Evolutionary conservation across 2,888 invertebrate genomes (phyloP).

Genomic region (Temnothorax unifasciatus): DNA sequence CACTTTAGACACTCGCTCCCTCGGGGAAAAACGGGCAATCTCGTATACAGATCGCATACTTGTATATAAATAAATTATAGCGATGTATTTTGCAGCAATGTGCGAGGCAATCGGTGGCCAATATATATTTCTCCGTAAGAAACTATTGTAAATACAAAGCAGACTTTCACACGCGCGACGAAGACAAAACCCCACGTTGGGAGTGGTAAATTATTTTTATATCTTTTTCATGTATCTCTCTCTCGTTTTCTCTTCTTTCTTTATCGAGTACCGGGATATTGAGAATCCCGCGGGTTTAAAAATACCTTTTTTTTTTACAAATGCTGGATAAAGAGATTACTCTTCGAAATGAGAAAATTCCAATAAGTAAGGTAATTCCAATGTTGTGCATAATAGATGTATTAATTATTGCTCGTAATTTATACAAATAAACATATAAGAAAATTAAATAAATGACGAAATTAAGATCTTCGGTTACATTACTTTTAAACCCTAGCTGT

Average conservation of each 20-base stretch:
- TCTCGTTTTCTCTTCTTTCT: constrained; percentile 36
- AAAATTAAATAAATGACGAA: constrained; percentile 59
- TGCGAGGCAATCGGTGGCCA: constrained; percentile 51
- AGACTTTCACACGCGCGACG: constrained; percentile 49
- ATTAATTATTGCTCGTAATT: constrained; percentile 78
- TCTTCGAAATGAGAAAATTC: constrained; percentile 67
- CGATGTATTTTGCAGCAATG: constrained; percentile 63
- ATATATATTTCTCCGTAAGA: constrained; percentile 38
- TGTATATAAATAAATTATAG: constrained; percentile 74
- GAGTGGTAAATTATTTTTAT: constrained; percentile 73
- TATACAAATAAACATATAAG: constrained; percentile 72
- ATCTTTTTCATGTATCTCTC: constrained; percentile 48
- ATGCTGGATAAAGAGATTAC: constrained; percentile 65
- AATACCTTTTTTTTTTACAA: constrained; percentile 68
- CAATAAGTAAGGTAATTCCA: constrained; percentile 72
- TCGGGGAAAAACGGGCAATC: constrained; percentile 7
- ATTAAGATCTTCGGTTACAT: background rate
- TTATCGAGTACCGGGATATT: constrained; percentile 38
- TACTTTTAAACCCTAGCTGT: background rate
- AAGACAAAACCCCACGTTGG: constrained; percentile 47
- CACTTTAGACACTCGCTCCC: constrained; percentile 34
- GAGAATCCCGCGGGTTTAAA: constrained; percentile 47
- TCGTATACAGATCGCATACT: constrained; percentile 58
- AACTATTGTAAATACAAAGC: constrained; percentile 67
- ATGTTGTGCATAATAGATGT: constrained; percentile 77